These are phyloP conservation scores for Diplodus puntazzo DNA, from an alignment of 2,797 vertebrate genomes.

Conservation along the genomic window DNA sequence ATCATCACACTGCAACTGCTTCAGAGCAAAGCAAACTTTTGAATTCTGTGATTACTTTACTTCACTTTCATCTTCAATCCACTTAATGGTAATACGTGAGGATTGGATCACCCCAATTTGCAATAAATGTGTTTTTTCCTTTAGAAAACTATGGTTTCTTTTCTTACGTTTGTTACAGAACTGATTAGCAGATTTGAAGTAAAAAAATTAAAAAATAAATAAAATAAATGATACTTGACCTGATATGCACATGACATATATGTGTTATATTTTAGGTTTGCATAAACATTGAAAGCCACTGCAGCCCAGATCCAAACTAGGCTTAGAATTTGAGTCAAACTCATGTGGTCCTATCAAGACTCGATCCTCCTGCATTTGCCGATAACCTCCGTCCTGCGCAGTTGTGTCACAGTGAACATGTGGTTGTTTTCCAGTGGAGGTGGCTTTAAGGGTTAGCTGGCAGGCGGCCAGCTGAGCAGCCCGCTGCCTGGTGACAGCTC, in stretches of 20 bases:
- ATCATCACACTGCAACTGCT: not conserved
- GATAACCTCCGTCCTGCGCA: not conserved
- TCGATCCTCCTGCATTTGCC: not conserved
- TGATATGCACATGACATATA: not conserved
- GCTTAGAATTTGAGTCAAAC: no score
- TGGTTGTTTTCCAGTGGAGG: slow-evolving; percentile 15
- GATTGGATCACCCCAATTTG: not conserved
- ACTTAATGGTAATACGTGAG: not conserved
- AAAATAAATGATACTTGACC: not conserved
- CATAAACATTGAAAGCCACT: not conserved
- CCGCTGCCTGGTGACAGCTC: slow-evolving; percentile 22
- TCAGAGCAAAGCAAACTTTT: not conserved
- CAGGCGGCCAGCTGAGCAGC: slow-evolving; percentile 20
- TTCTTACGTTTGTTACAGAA: not conserved
- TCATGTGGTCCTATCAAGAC: not conserved
- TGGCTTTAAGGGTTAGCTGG: slow-evolving; percentile 23
- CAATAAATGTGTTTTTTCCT: not conserved
- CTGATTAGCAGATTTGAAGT: not conserved
- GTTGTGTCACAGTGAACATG: not conserved
- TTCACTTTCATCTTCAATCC: not conserved
- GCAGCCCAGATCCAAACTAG: no score
- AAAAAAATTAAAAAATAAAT: not conserved
- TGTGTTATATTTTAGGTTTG: not conserved
- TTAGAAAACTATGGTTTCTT: not conserved
- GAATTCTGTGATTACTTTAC: no score